A percentile compares a stretch with the other conserved stretches of the same genome.
phyloP scores from a whole-genome alignment of 1,140 invertebrate species.

The Brachionus sp. region DNA sequence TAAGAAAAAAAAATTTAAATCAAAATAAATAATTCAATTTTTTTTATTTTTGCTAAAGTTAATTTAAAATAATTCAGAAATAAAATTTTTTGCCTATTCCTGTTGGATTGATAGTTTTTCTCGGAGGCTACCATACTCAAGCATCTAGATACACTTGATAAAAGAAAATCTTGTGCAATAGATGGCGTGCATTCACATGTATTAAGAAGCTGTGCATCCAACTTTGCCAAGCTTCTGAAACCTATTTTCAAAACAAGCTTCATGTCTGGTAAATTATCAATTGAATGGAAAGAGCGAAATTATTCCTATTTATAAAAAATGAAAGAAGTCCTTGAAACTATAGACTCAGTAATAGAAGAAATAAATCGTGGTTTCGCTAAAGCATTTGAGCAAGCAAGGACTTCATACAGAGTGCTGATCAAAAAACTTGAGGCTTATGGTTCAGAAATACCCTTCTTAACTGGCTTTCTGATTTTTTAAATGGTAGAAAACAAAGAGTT shows the following conservation, averaged over 20 bases:
- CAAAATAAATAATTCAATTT: too few species aligned
- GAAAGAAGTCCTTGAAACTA: neutral
- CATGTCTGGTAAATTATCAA: neutral
- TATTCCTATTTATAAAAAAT: neutral
- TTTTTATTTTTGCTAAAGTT: too few species aligned
- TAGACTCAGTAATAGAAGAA: neutral
- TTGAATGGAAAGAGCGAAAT: neutral
- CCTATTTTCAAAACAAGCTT: neutral
- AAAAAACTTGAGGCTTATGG: too few species aligned
- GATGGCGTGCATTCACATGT: neutral
- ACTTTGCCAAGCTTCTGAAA: neutral
- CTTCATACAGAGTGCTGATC: too few species aligned
- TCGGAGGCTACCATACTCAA: neutral
- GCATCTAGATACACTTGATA: neutral
- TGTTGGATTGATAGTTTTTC: neutral
- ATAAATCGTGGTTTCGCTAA: slow-evolving; percentile 41
- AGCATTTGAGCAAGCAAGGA: too few species aligned
- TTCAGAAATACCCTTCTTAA: too few species aligned
- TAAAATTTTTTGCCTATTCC: too few species aligned
- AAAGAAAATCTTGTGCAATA: neutral
- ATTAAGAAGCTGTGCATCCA: neutral
- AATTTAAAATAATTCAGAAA: too few species aligned
- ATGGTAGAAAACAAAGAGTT: too few species aligned
- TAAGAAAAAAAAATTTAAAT: too few species aligned
- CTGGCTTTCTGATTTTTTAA: too few species aligned